Evolutionary conservation across 2,888 invertebrate species (phyloP).

Genomic region (Morpho helenor): DNA sequence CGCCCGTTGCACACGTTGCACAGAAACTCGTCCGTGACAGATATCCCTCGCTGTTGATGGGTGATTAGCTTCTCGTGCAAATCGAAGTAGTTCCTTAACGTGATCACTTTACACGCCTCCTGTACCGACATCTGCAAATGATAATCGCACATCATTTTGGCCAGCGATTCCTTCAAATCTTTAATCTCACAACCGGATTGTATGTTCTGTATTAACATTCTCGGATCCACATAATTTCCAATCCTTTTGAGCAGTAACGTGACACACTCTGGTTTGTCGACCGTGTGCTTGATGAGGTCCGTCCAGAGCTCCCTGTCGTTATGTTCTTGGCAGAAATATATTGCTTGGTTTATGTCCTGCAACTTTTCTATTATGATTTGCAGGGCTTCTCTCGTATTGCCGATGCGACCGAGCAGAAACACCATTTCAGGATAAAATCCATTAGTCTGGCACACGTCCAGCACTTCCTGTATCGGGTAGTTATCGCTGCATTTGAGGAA

Average conservation of each 20-base stretch:
- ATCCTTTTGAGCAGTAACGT: conserved; percentile 80
- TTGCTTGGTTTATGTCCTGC: conserved; percentile 94
- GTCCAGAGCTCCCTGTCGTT: conserved; percentile 96
- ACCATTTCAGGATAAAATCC: conserved; percentile 95
- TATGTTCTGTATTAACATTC: conserved; percentile 91
- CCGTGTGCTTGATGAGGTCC: conserved; percentile 91
- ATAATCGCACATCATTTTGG: conserved; percentile 97
- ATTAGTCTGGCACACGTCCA: conserved; percentile 91
- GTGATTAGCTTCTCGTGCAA: conserved; percentile 89
- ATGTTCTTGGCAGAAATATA: conserved; percentile 97
- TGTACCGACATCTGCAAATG: conserved; percentile 95
- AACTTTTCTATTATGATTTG: conserved; percentile 92
- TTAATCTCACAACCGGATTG: conserved; percentile 91
- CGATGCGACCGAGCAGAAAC: conserved; percentile 93
- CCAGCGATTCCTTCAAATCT: conserved; percentile 92
- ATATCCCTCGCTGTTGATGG: conserved; percentile 88
- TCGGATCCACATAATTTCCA: conserved; percentile 92
- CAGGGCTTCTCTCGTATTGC: conserved; percentile 93
- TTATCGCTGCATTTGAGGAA: conserved; percentile 93
- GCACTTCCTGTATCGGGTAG: conserved; percentile 95
- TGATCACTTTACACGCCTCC: conserved; percentile 93
- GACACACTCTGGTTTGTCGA: conserved; percentile 89
- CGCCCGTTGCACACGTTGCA: conserved; percentile 90
- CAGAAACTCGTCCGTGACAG: conserved; percentile 85
- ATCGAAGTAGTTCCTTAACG: conserved; percentile 94